Evolutionary conservation across 2,797 vertebrate species (phyloP), one percentile per base, ranked within the genome.

Genomic region (Lindbergichthys nudifrons): DNA sequence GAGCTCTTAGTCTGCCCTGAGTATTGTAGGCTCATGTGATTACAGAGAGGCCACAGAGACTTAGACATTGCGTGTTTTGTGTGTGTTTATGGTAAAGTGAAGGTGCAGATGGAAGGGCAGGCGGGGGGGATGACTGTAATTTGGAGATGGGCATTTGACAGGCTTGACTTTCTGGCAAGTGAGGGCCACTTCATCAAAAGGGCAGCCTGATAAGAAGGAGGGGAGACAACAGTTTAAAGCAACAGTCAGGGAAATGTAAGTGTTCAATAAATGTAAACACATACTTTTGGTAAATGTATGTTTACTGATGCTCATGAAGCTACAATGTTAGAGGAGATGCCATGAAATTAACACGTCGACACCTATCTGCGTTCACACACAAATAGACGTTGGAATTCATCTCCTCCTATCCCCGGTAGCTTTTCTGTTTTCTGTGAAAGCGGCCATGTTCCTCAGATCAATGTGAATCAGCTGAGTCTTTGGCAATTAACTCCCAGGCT

Each of bases 401-500:
- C 53, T 54, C 21, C 52, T 47, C 9, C 42, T 21, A 15, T 26
- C 39, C 43, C 12, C 16, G 0, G 53, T 51, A 68, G 71, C 65
- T 66, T 59, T 61, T 80, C 45, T 76, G 50, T 21, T 74, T 61
- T 63, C 32, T 47, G 50, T 60, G 56, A 42, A 61, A 53, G 46
- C 77, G 72, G 70, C 46, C 45, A 8, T 68, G 67, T 66, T 72
- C 62, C 75, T 70, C 53, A 75, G 73, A 88, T 88, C 80, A 80
- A 63, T 82, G 77, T 65, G 75, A 87, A 82, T 77, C 43, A 52
- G 32, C 69, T 51, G 68, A 72, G 62, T 84, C 72, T 71, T 57
- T 78, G 67, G 82, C 87, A 84, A 91, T 92, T 91, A 86, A 75
- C 84, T 85, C 71, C 73, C 73, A 75, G 69, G 32, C 77, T 68